Conservation (phyloP, 1,140 invertebrate species). For the Cardiocondyla obscurior region DNA sequence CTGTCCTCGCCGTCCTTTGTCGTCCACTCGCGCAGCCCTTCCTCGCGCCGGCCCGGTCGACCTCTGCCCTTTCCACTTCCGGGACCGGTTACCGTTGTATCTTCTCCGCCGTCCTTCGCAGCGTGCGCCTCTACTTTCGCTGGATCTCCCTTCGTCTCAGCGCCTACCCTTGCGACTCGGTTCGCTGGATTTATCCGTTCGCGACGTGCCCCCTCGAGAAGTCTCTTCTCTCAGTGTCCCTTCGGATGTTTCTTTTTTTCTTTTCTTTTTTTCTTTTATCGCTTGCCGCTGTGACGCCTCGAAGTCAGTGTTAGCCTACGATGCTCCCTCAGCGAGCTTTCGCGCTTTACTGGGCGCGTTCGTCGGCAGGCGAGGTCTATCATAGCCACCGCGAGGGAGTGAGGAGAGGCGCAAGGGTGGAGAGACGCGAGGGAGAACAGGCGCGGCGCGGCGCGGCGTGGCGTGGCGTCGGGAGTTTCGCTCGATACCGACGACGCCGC, state of each 20-base stretch:
- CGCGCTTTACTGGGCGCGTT: conserved; percentile 74
- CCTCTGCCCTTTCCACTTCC: conserved; percentile 35
- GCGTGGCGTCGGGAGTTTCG: conserved; percentile 59
- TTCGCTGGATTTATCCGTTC: too few species aligned
- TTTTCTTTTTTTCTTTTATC: not conserved
- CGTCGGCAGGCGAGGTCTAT: conserved; percentile 41
- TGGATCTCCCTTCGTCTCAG: not conserved
- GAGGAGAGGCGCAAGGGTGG: conserved; percentile 30
- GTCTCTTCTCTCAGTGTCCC: not conserved
- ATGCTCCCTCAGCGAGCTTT: conserved; percentile 65
- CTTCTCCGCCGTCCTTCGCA: not conserved
- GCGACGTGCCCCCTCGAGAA: not conserved
- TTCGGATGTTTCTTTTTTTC: too few species aligned
- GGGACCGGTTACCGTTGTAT: conserved; percentile 6
- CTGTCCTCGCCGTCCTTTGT: conserved; percentile 33
- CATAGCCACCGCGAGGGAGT: not conserved
- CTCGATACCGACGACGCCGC: conserved; percentile 74
- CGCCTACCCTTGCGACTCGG: not conserved
- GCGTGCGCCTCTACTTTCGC: not conserved
- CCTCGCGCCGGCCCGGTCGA: conserved; percentile 5
- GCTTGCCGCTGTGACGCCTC: not conserved
- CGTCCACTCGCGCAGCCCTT: conserved; percentile 25
- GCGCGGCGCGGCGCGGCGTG: conserved; percentile 67
- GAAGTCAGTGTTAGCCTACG: not conserved
- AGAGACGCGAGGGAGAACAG: not conserved